A percentile compares a stretch with the other conserved stretches of the same genome.
Evolutionary conservation across 2,888 invertebrate species (phyloP).

Genomic region (Melanophora roralis): DNA sequence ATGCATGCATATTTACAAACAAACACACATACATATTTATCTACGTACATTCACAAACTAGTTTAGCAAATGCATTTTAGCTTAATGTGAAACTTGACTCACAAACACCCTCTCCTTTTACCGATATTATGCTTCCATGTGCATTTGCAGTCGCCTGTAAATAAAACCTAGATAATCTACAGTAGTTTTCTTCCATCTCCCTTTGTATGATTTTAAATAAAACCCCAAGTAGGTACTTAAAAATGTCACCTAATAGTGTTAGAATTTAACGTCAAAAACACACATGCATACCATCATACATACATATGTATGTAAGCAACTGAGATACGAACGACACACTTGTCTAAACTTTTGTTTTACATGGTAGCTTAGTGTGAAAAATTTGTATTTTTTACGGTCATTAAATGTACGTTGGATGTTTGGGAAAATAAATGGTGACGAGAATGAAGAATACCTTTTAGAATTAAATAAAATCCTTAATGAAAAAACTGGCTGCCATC

Average conservation of each 20-base stretch:
- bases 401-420: slow-evolving; percentile 39
- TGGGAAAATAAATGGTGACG: background rate
- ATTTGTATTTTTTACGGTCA: slow-evolving; percentile 55
- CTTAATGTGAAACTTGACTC: slow-evolving; percentile 21
- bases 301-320: background rate
- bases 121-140: background rate
- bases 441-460: background rate
- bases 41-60: background rate
- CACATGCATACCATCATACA: background rate
- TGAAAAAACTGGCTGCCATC: background rate
- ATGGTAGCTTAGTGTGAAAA: slow-evolving; percentile 25
- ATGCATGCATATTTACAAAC: slow-evolving; percentile 11
- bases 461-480: background rate
- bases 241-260: slow-evolving; percentile 43
- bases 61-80: slow-evolving; percentile 21
- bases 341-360: background rate
- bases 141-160: background rate
- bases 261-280: slow-evolving; percentile 23
- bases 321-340: no score
- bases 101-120: background rate
- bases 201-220: slow-evolving; percentile 21
- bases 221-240: slow-evolving; percentile 34
- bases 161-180: slow-evolving; percentile 39
- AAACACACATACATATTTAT: slow-evolving; percentile 1
- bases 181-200: slow-evolving; percentile 3